Evolutionary conservation across 2,888 invertebrate species (phyloP).

Genomic region (Thelaira solivaga): DNA sequence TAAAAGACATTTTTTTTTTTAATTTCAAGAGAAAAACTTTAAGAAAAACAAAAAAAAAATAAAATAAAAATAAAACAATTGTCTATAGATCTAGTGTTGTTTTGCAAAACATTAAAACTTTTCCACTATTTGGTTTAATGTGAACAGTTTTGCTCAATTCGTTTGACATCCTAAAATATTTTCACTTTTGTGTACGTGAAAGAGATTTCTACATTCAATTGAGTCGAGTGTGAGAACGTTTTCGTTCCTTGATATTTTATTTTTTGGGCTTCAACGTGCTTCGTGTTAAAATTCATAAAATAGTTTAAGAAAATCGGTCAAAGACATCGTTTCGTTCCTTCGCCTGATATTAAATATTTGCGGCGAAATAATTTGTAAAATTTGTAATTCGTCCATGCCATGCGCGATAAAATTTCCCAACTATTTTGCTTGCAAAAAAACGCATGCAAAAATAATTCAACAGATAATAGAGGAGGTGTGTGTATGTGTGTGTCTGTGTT

Average conservation of each 20-base stretch:
- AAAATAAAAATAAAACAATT: not conserved
- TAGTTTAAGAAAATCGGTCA: slow-evolving; percentile 71
- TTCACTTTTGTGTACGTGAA: slow-evolving; percentile 24
- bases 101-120: not conserved
- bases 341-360: slow-evolving; percentile 70
- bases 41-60: no score
- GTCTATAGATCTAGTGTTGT: no score
- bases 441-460: slow-evolving; percentile 77
- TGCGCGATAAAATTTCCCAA: slow-evolving; percentile 78
- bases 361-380: slow-evolving; percentile 75
- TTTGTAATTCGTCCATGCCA: slow-evolving; percentile 77
- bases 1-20: no score
- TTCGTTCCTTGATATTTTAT: not conserved
- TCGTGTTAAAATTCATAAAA: slow-evolving; percentile 65
- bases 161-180: slow-evolving; percentile 33
- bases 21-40: no score
- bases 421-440: slow-evolving; percentile 77
- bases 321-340: slow-evolving; percentile 67
- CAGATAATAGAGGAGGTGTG: slow-evolving; percentile 76
- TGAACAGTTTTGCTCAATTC: not conserved
- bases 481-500: slow-evolving; percentile 52
- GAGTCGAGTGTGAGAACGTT: not conserved
- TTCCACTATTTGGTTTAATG: not conserved
- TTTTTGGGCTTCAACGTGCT: slow-evolving; percentile 38
- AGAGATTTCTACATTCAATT: not conserved